Evolutionary conservation across 2,113 vertebrate species (phyloP), one percentile per base, ranked within the genome.

Genomic region (Regulus satrapa): DNA sequence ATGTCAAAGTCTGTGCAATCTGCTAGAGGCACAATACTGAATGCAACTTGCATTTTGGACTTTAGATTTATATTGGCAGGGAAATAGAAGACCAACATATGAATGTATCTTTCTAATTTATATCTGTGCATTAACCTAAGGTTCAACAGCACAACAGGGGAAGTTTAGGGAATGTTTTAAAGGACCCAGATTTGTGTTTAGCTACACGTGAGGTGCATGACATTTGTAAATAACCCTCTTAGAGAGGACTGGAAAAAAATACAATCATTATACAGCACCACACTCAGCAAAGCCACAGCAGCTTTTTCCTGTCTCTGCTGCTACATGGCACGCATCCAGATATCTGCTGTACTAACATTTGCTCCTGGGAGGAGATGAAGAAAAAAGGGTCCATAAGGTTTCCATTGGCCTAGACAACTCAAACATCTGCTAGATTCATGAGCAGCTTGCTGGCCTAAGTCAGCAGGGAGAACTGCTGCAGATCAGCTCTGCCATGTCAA

Each of bases 371-470:
- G 87, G 94, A 94, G 88, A 96, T 78, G 95, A 96, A 97, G 95
- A 85, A 83, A 95, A 96, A 98, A 95, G 94, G 58, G 92, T 97
- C 95, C 97, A 97, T 97, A 97, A 97, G 96, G 97, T 98, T 98
- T 90, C 96, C 89, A 96, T 93, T 96, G 97, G 94, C 97, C 97
- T 88, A 97, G 96, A 97, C 86, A 98, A 91, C 84, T 76, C 96
- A 97, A 98, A 97, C 98, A 98, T 97, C 97, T 98, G 98, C 95
- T 97, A 77, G 94, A 97, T 97, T 97, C 93, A 96, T 40, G 80
- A 96, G 95, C 96, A 97, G 97, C 95, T 96, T 98, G 97, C 96
- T 97, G 97, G 94, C 63, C 80, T 43, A 89, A 97, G 82, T 96
- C 97, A 97, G 62, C 63, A 85, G 96, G 94, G 95, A 98, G 72